Conservation (phyloP, 2,888 invertebrate genomes). For the Orchesella flavescens region DNA sequence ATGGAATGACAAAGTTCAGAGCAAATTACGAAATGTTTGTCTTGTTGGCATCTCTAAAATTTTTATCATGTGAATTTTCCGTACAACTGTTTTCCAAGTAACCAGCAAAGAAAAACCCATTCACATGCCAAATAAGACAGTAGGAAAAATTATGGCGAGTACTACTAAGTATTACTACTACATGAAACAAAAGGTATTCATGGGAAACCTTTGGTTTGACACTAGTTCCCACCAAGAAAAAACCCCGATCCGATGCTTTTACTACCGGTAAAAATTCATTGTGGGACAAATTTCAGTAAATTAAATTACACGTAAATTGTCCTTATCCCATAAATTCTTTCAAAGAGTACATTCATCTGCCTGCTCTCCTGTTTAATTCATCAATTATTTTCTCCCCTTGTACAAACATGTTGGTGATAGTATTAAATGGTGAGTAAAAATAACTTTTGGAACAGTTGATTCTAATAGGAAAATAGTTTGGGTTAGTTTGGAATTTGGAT, state of each 20-base stretch:
- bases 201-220: conserved; percentile 24
- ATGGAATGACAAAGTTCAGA: background rate
- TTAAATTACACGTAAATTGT: conserved; percentile 58
- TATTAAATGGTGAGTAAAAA: no score
- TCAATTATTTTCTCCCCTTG: no score
- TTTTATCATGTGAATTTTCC: no score
- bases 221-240: background rate
- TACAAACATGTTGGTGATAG: no score
- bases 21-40: conserved; percentile 30
- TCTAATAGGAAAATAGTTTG: no score
- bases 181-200: conserved; percentile 28
- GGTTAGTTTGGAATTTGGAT: no score
- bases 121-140: no score
- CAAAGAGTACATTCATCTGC: conserved; percentile 32
- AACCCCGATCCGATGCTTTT: background rate
- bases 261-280: conserved; percentile 15
- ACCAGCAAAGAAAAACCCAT: background rate
- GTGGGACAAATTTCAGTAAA: conserved; percentile 32
- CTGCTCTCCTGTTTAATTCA: conserved; percentile 43
- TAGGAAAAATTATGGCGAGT: background rate
- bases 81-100: no score
- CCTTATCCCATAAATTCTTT: conserved; percentile 56
- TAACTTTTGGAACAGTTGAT: no score
- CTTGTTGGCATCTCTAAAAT: background rate
- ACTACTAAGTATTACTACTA: no score